These are phyloP conservation scores for Mormyrops boulengeri DNA, from an alignment of 2,797 vertebrate genomes.

Conservation along the genomic window DNA sequence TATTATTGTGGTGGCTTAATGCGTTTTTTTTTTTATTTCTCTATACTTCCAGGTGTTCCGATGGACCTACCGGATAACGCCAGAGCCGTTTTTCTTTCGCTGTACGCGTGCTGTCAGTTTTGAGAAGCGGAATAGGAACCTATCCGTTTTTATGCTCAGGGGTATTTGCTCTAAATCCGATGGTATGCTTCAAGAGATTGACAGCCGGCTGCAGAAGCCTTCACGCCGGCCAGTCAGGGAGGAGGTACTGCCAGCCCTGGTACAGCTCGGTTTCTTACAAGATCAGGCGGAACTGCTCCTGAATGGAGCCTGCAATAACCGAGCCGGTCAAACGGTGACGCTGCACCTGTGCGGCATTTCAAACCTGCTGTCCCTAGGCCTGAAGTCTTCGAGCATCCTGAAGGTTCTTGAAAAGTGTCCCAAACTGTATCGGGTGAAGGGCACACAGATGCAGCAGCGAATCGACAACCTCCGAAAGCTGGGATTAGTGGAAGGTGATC, in stretches of 20 bases:
- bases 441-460: slow-evolving; percentile 61
- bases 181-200: slow-evolving; percentile 1
- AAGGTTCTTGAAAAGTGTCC: slow-evolving; percentile 66
- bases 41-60: slow-evolving; percentile 43
- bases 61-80: slow-evolving; percentile 36
- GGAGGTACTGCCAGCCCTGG: slow-evolving; percentile 42
- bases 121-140: slow-evolving; percentile 9
- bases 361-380: slow-evolving; percentile 65
- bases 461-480: slow-evolving; percentile 67
- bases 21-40: not conserved
- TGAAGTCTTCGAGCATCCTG: slow-evolving; percentile 59
- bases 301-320: slow-evolving; percentile 34
- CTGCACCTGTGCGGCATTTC: slow-evolving; percentile 48
- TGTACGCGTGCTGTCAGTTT: not conserved
- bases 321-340: slow-evolving; percentile 20
- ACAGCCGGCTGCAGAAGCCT: not conserved
- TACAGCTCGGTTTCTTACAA: slow-evolving; percentile 71
- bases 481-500: slow-evolving; percentile 77
- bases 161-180: slow-evolving; percentile 35
- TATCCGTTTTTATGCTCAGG: slow-evolving; percentile 1
- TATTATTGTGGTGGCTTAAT: not conserved
- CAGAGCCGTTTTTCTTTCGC: not conserved
- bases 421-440: slow-evolving; percentile 55
- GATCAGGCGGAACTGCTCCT: slow-evolving; percentile 52
- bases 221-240: not conserved